Conservation (phyloP, 2,797 vertebrate genomes). For the Chromobotia macracanthus region DNA sequence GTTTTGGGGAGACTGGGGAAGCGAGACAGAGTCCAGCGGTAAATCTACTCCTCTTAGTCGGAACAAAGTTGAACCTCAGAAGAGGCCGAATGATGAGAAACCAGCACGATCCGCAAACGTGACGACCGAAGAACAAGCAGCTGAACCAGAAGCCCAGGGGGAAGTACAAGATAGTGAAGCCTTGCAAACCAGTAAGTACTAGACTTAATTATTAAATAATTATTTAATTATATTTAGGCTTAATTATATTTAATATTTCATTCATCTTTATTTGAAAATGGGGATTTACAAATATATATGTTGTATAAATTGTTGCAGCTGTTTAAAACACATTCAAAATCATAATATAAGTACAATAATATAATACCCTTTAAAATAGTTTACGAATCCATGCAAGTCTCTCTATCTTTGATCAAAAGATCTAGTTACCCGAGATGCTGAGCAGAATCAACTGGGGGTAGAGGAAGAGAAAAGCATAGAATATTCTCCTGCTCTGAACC, state of each 20-base stretch:
- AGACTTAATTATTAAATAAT: no score
- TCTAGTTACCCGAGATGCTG: slow-evolving; percentile 43
- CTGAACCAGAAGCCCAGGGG: slow-evolving; percentile 13
- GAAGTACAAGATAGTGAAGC: neutral
- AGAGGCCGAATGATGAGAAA: slow-evolving; percentile 24
- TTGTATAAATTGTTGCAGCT: no score
- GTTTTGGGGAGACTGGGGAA: slow-evolving; percentile 87
- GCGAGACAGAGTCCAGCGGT: slow-evolving; percentile 75
- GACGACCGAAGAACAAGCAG: slow-evolving; percentile 49
- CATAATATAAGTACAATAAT: no score
- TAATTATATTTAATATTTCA: no score
- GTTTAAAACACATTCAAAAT: no score
- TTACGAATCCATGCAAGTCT: neutral
- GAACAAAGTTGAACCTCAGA: slow-evolving; percentile 59
- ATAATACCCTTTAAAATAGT: neutral
- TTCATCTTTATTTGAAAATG: no score
- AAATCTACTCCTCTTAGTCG: slow-evolving; percentile 63
- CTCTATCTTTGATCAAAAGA: slow-evolving; percentile 25
- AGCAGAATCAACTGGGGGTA: slow-evolving; percentile 42
- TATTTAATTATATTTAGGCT: no score
- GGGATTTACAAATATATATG: no score
- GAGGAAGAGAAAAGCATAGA: slow-evolving; percentile 43
- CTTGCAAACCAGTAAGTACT: neutral
- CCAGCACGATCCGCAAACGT: slow-evolving; percentile 48
- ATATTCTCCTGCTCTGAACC: slow-evolving; percentile 32